A percentile compares a stretch with the other conserved stretches of the same genome.
These are phyloP conservation scores for Acronicta leporina DNA, from an alignment of 2,888 invertebrate genomes.

Conservation along the genomic window DNA sequence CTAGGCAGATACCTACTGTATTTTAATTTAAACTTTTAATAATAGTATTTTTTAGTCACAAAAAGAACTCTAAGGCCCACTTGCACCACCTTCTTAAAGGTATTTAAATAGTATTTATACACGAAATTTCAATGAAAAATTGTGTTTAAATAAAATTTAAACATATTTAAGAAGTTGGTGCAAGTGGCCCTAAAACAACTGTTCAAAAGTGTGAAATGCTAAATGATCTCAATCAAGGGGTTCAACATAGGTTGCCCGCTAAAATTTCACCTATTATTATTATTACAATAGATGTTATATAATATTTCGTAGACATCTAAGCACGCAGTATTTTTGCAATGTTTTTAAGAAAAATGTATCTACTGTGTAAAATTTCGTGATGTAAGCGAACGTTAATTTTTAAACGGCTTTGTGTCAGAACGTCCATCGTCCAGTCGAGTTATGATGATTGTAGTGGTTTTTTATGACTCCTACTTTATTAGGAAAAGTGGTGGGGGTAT, in stretches of 20 bases:
- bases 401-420: conserved; percentile 68
- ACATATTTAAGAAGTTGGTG: too few species aligned
- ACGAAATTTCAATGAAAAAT: too few species aligned
- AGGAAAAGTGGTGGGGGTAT: conserved; percentile 75
- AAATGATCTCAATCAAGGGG: conserved; percentile 4
- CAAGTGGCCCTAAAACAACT: too few species aligned
- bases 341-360: conserved; percentile 43
- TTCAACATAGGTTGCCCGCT: not conserved
- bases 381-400: conserved; percentile 75
- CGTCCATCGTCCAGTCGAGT: conserved; percentile 70
- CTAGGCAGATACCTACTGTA: conserved; percentile 1
- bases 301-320: conserved; percentile 2
- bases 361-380: conserved; percentile 44
- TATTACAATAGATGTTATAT: conserved; percentile 20
- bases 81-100: too few species aligned
- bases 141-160: too few species aligned
- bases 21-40: not conserved
- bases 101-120: too few species aligned
- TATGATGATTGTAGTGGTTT: conserved; percentile 88
- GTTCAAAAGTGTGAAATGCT: too few species aligned
- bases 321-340: conserved; percentile 23
- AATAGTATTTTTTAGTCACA: too few species aligned
- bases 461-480: conserved; percentile 84
- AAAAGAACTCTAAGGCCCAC: too few species aligned
- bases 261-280: conserved; percentile 3